Percentiles rank a stretch among this genome's conserved stretches.
These are phyloP conservation scores for Limonius californicus DNA, from an alignment of 1,140 invertebrate genomes.

Conservation along the genomic window DNA sequence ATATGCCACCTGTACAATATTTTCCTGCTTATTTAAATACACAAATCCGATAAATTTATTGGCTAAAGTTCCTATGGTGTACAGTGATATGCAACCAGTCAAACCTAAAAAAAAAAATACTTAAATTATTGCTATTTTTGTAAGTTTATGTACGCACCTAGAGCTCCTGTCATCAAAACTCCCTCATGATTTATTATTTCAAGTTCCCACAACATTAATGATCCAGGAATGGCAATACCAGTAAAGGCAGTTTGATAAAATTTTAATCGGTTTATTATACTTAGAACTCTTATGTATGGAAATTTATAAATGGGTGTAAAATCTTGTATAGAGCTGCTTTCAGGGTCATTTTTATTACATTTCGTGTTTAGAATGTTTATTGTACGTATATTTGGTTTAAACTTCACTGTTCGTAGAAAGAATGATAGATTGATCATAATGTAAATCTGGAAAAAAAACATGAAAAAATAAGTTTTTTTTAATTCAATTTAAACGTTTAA, in stretches of 20 bases:
- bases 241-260: constrained; percentile 32
- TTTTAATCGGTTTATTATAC: constrained; percentile 36
- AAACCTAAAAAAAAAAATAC: constrained; percentile 45
- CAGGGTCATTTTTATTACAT: not conserved
- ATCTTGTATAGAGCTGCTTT: not conserved
- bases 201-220: constrained; percentile 14
- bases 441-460: not conserved
- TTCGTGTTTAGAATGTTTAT: not conserved
- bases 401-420: no score
- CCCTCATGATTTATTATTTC: constrained; percentile 21
- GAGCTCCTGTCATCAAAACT: not conserved
- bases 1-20: constrained; percentile 53
- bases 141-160: not conserved
- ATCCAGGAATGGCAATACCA: constrained; percentile 16
- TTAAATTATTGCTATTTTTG: no score
- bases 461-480: constrained; percentile 2
- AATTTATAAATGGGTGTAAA: constrained; percentile 35
- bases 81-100: constrained; percentile 44
- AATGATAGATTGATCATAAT: no score
- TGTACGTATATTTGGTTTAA: not conserved
- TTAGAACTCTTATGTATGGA: constrained; percentile 31
- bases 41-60: constrained; percentile 54
- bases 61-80: constrained; percentile 45
- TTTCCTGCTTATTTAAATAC: constrained; percentile 52
- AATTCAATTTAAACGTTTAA: no score